Conservation (phyloP, 2,888 invertebrate species). For the Rhodophaea formosa region DNA sequence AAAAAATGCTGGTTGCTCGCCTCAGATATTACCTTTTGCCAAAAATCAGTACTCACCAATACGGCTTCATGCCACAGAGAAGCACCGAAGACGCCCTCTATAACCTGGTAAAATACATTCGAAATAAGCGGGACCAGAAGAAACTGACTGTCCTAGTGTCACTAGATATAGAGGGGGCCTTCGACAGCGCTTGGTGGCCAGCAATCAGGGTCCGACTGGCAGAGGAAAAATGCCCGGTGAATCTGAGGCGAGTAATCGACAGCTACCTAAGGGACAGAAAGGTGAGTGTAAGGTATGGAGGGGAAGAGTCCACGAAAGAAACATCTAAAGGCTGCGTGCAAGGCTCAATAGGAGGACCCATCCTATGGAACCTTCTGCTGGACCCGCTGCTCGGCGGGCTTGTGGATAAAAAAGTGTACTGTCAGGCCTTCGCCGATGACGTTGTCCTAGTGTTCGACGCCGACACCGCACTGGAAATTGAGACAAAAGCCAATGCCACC, state of each 20-base stretch:
- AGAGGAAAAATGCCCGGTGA: neutral
- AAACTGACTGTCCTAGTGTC: neutral
- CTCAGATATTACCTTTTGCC: neutral
- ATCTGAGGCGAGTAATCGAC: neutral
- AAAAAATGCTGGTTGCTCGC: neutral
- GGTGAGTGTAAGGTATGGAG: neutral
- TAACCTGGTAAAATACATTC: neutral
- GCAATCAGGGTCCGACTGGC: too few relatives aligned
- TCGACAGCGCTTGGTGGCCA: neutral
- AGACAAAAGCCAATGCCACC: constrained; percentile 15
- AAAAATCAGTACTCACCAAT: neutral
- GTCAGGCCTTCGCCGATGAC: too few relatives aligned
- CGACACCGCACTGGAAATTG: too few relatives aligned
- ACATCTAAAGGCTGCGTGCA: constrained; percentile 22
- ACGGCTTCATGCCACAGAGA: too few relatives aligned
- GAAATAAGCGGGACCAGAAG: neutral
- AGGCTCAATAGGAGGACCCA: too few relatives aligned
- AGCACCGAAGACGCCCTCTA: constrained; percentile 21
- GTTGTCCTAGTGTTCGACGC: too few relatives aligned
- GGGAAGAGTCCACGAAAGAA: neutral
- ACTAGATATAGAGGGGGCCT: too few relatives aligned
- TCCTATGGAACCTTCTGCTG: too few relatives aligned
- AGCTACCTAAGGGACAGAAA: neutral
- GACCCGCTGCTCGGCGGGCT: too few relatives aligned
- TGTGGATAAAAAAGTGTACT: too few relatives aligned